Evolutionary conservation across 2,888 invertebrate species (phyloP), one percentile per base, ranked within the genome.

Genomic region (Lordiphosa andalusiaca): DNA sequence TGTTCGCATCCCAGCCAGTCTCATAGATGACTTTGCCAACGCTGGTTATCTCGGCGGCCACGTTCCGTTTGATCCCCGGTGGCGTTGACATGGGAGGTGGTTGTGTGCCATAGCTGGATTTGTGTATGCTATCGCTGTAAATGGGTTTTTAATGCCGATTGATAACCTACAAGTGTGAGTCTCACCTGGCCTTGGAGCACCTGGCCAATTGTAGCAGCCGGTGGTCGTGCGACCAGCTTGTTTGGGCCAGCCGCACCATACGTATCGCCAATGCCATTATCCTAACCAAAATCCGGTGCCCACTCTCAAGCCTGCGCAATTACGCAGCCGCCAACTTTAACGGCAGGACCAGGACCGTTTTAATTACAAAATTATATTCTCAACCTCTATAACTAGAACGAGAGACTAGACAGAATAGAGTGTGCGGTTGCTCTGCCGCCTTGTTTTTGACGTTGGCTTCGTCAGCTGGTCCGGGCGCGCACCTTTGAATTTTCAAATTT

Each of bases 191-290:
- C 25, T 25, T 25, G 7, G 7, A 25, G 23, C 23, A 6, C 6
- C 23, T 25, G 23, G 52, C 13, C 23, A 68, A 39, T 35, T 57
- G 66, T 30, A 71, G 4, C 40, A 71, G 71, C 23, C 57, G 66
- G 53, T 51, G 63, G 33, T 81, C 61, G 44, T 66, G 71, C 4
- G 81, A 48, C 71, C 81, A 83, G 13, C 61, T 49, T 37, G 37
- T 41, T 39, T 67, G 67, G 42, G 76, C 44, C 16, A 76, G 36
- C n/a, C 85, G 78, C 44, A 73, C 74, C 40, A 82, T 66, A 53
- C 87, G 83, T 25, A 88, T 53, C 30, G 80, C 85, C 55, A 88
- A 56, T 10, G 88, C 71, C 87, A 87, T 87, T 49, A 42, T 68
- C 13, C 44, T 46, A 33, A 64, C 53, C 42, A 33, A 21, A 47